These are phyloP conservation scores for Petrophora chlorosata DNA, from an alignment of 2,888 invertebrate genomes.

Conservation along the genomic window DNA sequence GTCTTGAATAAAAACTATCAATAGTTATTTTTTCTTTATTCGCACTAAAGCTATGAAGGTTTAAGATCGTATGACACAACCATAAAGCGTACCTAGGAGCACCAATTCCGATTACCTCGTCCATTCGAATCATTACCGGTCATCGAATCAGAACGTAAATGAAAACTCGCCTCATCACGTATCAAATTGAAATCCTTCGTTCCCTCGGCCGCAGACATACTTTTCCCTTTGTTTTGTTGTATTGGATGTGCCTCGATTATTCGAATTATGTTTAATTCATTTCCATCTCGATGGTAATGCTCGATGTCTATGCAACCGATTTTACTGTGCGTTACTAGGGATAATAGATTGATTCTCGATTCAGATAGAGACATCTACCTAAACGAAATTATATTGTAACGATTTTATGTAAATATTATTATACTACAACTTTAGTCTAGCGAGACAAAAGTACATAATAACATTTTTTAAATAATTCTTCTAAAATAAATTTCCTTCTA, in stretches of 20 bases:
- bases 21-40: too few species aligned
- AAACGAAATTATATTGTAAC: too few species aligned
- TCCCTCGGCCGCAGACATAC: constrained; percentile 71
- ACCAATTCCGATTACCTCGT: constrained; percentile 39
- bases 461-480: too few species aligned
- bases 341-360: constrained; percentile 37
- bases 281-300: constrained; percentile 76
- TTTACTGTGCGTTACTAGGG: constrained; percentile 39
- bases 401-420: too few species aligned
- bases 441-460: too few species aligned
- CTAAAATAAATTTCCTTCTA: too few species aligned
- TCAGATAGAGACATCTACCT: background rate
- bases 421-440: too few species aligned
- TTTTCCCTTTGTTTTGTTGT: constrained; percentile 80
- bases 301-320: constrained; percentile 53
- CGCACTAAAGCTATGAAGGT: too few species aligned
- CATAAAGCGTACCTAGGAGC: too few species aligned
- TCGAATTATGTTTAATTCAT: constrained; percentile 83
- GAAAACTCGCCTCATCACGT: constrained; percentile 82
- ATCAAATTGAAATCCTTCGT: constrained; percentile 83
- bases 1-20: too few species aligned
- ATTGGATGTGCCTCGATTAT: constrained; percentile 78
- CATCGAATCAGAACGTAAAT: constrained; percentile 69
- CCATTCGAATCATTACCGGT: constrained; percentile 54
- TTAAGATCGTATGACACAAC: too few species aligned